Evolutionary conservation across 2,797 vertebrate genomes (phyloP).

Genomic region (Mastacembelus armatus): DNA sequence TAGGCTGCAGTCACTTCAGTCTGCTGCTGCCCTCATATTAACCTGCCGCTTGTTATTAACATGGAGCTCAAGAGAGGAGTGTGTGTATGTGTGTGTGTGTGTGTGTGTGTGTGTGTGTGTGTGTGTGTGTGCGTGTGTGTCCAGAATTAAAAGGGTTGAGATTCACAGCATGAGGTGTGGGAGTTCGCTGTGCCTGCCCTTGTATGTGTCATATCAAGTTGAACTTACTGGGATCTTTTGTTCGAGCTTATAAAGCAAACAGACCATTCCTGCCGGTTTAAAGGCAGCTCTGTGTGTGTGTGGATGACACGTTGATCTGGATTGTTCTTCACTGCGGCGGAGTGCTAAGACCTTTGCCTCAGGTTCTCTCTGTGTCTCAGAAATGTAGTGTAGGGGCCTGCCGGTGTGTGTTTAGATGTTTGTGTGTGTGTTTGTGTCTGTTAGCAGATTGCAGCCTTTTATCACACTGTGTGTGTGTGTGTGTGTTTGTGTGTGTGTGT

Average conservation of each 20-base stretch:
- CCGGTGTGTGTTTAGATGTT: conserved; percentile 28
- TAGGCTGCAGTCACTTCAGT: conserved; percentile 63
- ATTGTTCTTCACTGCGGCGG: conserved; percentile 37
- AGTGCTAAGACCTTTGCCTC: conserved; percentile 5
- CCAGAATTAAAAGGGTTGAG: conserved; percentile 6
- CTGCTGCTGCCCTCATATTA: conserved; percentile 71
- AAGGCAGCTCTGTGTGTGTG: conserved; percentile 39
- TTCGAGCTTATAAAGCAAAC: conserved; percentile 45
- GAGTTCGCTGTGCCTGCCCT: background rate
- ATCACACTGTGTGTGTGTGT: background rate
- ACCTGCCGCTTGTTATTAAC: conserved; percentile 78
- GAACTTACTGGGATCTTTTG: conserved; percentile 55
- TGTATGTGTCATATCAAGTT: conserved; percentile 52
- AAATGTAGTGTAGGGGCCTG: conserved; percentile 43
- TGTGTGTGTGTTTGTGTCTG: background rate
- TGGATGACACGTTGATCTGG: conserved; percentile 28
- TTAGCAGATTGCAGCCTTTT: conserved; percentile 16
- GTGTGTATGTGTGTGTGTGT: conserved; percentile 22
- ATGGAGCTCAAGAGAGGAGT: conserved; percentile 28
- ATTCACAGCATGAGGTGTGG: conserved; percentile 2
- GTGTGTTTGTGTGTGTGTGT: background rate
- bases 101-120: conserved; percentile 24
- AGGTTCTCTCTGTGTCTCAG: conserved; percentile 38
- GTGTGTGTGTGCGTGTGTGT: conserved; percentile 21
- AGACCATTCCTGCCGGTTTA: conserved; percentile 36